Evolutionary conservation across 2,797 vertebrate species (phyloP).

Genomic region (Rhinatrema bivittatum): DNA sequence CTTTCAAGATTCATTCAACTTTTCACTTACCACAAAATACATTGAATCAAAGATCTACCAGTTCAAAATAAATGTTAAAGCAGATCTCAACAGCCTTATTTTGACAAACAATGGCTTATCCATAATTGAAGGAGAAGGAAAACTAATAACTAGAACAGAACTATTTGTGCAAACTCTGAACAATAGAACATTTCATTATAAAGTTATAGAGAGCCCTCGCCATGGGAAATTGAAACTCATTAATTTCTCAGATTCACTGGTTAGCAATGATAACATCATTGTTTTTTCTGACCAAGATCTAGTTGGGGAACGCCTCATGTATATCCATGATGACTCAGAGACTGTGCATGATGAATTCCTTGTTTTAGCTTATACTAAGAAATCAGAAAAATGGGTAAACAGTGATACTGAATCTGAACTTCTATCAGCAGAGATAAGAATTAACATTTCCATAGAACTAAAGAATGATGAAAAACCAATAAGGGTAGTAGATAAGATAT

Average conservation of each 20-base stretch:
- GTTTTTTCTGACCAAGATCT: constrained; percentile 74
- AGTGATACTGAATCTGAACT: constrained; percentile 16
- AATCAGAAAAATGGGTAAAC: constrained; percentile 24
- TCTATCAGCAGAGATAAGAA: constrained; percentile 54
- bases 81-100: constrained; percentile 61
- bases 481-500: constrained; percentile 70
- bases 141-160: constrained; percentile 67
- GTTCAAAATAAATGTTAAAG: constrained; percentile 75
- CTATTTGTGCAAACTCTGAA: constrained; percentile 72
- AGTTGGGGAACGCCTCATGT: constrained; percentile 63
- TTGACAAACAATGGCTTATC: constrained; percentile 71
- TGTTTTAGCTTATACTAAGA: constrained; percentile 56
- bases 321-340: constrained; percentile 83
- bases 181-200: constrained; percentile 67
- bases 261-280: constrained; percentile 58
- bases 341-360: constrained; percentile 64
- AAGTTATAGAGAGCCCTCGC: constrained; percentile 61
- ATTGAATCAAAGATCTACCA: constrained; percentile 63
- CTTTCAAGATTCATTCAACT: constrained; percentile 69
- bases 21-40: constrained; percentile 70
- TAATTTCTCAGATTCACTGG: constrained; percentile 61
- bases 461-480: constrained; percentile 84
- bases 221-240: constrained; percentile 70
- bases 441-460: constrained; percentile 68
- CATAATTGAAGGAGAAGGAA: constrained; percentile 80